A percentile compares a stretch with the other conserved stretches of the same genome.
Conservation (phyloP, 1,140 invertebrate genomes). For the Lasaia peninsularis region DNA sequence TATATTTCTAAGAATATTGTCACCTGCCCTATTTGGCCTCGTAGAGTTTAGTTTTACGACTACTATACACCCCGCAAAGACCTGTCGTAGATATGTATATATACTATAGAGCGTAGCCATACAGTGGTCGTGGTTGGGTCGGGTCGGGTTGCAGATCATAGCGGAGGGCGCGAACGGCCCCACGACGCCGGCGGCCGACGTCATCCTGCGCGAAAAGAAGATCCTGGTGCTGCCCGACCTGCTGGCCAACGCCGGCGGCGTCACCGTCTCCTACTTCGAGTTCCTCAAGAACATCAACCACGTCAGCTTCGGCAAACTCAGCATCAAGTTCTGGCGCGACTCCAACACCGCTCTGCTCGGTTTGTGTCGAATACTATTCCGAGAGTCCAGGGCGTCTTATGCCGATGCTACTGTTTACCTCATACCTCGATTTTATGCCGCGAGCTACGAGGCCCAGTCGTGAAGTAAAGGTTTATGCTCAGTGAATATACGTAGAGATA, state of each 20-base stretch:
- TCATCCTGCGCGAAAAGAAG: slow-evolving; percentile 84
- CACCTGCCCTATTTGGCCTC: too few relatives aligned
- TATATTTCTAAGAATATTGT: too few relatives aligned
- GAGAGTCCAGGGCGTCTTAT: slow-evolving; percentile 1
- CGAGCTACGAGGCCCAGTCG: too few relatives aligned
- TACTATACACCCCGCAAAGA: too few relatives aligned
- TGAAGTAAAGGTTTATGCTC: too few relatives aligned
- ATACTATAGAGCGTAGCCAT: too few relatives aligned
- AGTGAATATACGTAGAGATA: too few relatives aligned
- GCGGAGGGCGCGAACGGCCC: slow-evolving; percentile 93
- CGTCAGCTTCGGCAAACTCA: slow-evolving; percentile 88
- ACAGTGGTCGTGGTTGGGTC: too few relatives aligned
- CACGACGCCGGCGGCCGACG: slow-evolving; percentile 89
- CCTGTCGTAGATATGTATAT: too few relatives aligned
- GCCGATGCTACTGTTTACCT: too few relatives aligned
- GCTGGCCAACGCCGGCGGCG: slow-evolving; percentile 91
- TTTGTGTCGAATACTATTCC: slow-evolving; percentile 28
- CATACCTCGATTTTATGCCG: too few relatives aligned
- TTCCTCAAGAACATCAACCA: slow-evolving; percentile 92
- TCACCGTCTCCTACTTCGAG: slow-evolving; percentile 95
- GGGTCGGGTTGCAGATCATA: slow-evolving; percentile 55
- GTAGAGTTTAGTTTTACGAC: too few relatives aligned
- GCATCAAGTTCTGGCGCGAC: slow-evolving; percentile 91
- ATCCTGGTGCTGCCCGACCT: slow-evolving; percentile 92
- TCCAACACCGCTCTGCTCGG: slow-evolving; percentile 79